Percentiles rank a stretch among this genome's conserved stretches.
Conservation (phyloP, 2,888 invertebrate species). For the Apodemia duryi region DNA sequence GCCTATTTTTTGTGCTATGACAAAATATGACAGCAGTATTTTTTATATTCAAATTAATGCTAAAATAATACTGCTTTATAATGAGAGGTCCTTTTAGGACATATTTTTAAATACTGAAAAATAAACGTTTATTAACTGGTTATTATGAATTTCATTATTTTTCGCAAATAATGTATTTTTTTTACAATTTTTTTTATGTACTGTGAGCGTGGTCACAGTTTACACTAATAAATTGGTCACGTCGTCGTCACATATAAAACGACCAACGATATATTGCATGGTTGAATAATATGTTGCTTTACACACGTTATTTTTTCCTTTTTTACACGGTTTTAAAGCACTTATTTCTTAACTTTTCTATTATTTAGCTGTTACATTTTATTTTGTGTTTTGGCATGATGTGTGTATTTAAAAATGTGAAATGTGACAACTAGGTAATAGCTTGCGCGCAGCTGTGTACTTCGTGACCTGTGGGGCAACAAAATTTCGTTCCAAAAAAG, state of each 20-base stretch:
- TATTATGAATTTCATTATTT: too few species aligned
- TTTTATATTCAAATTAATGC: too few species aligned
- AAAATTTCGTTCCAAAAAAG: constrained; percentile 44
- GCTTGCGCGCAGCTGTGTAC: constrained; percentile 75
- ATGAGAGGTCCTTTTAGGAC: too few species aligned
- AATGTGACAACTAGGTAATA: constrained; percentile 69
- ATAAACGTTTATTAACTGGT: too few species aligned
- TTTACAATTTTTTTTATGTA: not conserved
- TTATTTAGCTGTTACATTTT: constrained; percentile 66
- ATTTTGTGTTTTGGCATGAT: constrained; percentile 15
- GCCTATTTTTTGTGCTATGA: too few species aligned
- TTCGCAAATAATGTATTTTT: too few species aligned
- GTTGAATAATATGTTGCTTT: constrained; percentile 30
- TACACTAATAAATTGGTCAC: not conserved
- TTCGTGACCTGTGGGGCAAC: constrained; percentile 70
- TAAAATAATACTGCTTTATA: too few species aligned
- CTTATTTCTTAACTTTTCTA: constrained; percentile 41
- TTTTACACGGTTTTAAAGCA: constrained; percentile 35
- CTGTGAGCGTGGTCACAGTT: not conserved
- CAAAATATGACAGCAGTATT: too few species aligned
- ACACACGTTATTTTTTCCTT: constrained; percentile 31
- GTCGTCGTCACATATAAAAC: not conserved
- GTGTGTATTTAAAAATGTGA: constrained; percentile 31
- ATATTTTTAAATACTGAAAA: too few species aligned
- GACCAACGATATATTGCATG: constrained; percentile 30